Base-by-base conservation (phyloP, 2,797 vertebrate genomes). In the Argya squamiceps region DNA sequence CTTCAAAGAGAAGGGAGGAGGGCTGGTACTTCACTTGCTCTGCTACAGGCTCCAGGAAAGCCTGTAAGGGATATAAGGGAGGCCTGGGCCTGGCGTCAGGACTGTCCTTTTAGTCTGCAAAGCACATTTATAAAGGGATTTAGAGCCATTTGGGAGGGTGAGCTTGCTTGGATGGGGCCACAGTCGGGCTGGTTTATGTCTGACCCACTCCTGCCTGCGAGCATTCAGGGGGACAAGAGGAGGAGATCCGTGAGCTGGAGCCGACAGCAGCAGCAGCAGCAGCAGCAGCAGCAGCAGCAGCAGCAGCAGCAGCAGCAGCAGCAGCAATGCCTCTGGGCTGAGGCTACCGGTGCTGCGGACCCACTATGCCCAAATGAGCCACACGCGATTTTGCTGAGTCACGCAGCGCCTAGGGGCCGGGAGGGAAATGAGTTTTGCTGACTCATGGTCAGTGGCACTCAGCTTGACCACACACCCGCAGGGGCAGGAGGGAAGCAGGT, bases 151-250 rank as follows among this genome's bases (percentile, higher is more conserved):
- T 2, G 2, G 41, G 23, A 78, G 23, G 11, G 18, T 15, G 15
- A 12, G 10, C 59, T 92, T 85, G 55, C 26, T 88, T 59, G 65
- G 8, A 49, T 34, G 44, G n/a, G 56, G 47, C n/a, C 2, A 0
- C 0, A 0, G 12, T 29, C 6, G 3, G 24, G 22, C 21, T 46
- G 30, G n/a, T 62, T 77, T 23, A 36, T 36, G 22, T 77, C 60
- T 49, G 69, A 47, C 29, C 73, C 12, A 1, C n/a, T 87, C n/a
- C 43, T 1, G 1, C 46, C 21, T 0, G 0, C 0, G 0, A 46
- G 36, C 7, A 59, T 10, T 34, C 34, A 7, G 12, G n/a, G 24
- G 12, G 15, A 32, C 3, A 9, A 84, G 64, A 73, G 41, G 22
- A 78, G 23, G 30, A 58, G 37, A 39, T 22, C 71, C 5, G 0